These are phyloP conservation scores for Chaunax sp. DNA, from an alignment of 2,797 vertebrate species.

Conservation along the genomic window DNA sequence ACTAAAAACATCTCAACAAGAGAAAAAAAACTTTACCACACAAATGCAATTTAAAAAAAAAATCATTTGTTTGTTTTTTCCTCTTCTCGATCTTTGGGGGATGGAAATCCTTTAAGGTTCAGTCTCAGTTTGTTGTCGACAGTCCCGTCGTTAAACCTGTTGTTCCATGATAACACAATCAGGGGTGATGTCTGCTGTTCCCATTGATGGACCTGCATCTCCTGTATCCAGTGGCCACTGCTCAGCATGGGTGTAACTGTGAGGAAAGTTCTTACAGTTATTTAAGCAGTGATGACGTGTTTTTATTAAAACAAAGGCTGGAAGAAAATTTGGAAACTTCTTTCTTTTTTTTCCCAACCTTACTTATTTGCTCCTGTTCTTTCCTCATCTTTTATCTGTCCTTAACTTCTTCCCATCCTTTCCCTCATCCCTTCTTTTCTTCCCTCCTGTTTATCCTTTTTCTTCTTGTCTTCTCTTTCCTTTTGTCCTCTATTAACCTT, in stretches of 20 bases:
- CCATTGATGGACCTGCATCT: not conserved
- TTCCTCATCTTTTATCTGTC: too few relatives aligned
- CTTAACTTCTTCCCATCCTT: too few relatives aligned
- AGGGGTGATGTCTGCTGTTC: not conserved
- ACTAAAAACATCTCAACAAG: slow-evolving; percentile 54
- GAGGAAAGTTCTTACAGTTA: not conserved
- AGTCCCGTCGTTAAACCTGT: slow-evolving; percentile 24
- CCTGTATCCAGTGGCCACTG: slow-evolving; percentile 44
- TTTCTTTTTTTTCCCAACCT: too few relatives aligned
- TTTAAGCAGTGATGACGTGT: too few relatives aligned
- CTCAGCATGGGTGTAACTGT: slow-evolving; percentile 48
- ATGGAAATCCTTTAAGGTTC: not conserved
- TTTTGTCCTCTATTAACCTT: too few relatives aligned
- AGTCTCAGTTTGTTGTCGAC: slow-evolving; percentile 31
- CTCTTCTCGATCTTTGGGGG: slow-evolving; percentile 25
- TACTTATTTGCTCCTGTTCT: too few relatives aligned
- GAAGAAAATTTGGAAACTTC: too few relatives aligned
- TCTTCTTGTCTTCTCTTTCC: too few relatives aligned
- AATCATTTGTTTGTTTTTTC: not conserved
- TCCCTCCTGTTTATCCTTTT: too few relatives aligned
- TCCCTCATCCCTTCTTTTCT: too few relatives aligned
- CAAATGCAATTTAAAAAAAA: slow-evolving; percentile 42
- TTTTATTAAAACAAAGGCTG: too few relatives aligned
- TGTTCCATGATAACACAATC: slow-evolving; percentile 33
- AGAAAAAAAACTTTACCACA: slow-evolving; percentile 43